Conservation (phyloP, 2,113 vertebrate species). For the Alligator mississippiensis region DNA sequence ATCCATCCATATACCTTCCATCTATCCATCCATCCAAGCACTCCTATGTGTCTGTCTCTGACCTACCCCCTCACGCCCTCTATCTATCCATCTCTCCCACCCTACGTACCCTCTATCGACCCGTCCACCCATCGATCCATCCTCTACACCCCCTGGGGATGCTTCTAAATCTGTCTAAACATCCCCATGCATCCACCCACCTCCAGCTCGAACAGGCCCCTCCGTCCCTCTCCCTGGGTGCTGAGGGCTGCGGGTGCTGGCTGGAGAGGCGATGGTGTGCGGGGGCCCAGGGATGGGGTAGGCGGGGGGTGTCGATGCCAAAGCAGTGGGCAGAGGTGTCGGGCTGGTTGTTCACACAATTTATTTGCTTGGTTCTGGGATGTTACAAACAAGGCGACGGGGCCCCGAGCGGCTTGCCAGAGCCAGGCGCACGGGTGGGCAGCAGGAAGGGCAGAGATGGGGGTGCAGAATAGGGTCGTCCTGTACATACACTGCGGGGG, state of each 20-base stretch:
- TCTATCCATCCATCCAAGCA: neutral
- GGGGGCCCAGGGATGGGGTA: too few relatives aligned
- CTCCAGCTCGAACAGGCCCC: fast-evolving
- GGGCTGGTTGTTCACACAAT: constrained; percentile 72
- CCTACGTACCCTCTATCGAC: neutral
- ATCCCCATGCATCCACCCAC: neutral
- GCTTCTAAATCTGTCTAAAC: neutral
- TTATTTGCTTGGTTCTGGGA: constrained; percentile 78
- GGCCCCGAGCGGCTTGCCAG: constrained; percentile 62
- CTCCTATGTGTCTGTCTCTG: neutral
- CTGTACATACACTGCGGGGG: fast-evolving
- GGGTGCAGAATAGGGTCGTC: neutral
- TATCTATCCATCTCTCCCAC: neutral
- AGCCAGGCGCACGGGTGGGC: neutral
- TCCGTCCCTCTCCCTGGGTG: neutral
- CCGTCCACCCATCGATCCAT: neutral
- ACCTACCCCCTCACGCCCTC: neutral
- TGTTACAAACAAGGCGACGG: constrained; percentile 62
- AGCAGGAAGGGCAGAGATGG: fast-evolving
- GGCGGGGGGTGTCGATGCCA: fast-evolving
- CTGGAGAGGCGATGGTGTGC: neutral
- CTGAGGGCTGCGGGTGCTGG: neutral
- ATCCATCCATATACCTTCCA: neutral
- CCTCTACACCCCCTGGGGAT: too few relatives aligned
- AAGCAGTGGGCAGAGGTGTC: neutral